These are phyloP conservation scores for Cataglyphis albicans DNA, from an alignment of 2,888 invertebrate species.

Conservation along the genomic window DNA sequence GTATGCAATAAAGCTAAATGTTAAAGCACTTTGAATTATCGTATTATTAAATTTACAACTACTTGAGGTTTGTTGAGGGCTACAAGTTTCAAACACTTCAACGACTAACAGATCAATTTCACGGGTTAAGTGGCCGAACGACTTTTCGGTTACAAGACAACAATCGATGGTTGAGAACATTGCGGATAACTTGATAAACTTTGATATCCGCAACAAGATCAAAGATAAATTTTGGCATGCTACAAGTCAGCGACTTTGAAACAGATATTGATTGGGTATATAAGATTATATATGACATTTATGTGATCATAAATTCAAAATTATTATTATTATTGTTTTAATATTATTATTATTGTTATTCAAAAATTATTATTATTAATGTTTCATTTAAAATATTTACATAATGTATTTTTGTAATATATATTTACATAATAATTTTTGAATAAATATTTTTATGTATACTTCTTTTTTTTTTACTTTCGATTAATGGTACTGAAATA, in stretches of 20 bases:
- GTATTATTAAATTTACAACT: slow-evolving; percentile 15
- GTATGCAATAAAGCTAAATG: neutral
- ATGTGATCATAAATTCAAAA: neutral
- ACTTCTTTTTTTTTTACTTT: neutral
- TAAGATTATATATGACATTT: neutral
- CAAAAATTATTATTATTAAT: neutral
- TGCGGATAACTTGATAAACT: slow-evolving; percentile 30
- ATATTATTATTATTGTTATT: too few species aligned
- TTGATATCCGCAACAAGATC: slow-evolving; percentile 14
- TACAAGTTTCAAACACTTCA: slow-evolving; percentile 9
- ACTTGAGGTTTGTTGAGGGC: slow-evolving; percentile 12
- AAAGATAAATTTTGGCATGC: slow-evolving; percentile 34
- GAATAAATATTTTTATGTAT: neutral
- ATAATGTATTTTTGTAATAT: neutral
- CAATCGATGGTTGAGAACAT: slow-evolving; percentile 1
- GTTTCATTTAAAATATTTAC: neutral
- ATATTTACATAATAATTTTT: neutral
- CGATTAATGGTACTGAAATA: neutral
- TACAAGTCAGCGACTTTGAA: slow-evolving; percentile 15
- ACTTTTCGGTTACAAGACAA: slow-evolving; percentile 46
- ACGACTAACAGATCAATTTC: slow-evolving; percentile 38
- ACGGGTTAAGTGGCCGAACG: slow-evolving; percentile 24
- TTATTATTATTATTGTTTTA: too few species aligned
- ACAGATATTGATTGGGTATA: slow-evolving; percentile 9
- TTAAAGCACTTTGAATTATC: neutral